A percentile compares a stretch with the other conserved stretches of the same genome.
phyloP scores from a whole-genome alignment of 2,113 vertebrate species.

The Pangasianodon hypophthalmus region DNA sequence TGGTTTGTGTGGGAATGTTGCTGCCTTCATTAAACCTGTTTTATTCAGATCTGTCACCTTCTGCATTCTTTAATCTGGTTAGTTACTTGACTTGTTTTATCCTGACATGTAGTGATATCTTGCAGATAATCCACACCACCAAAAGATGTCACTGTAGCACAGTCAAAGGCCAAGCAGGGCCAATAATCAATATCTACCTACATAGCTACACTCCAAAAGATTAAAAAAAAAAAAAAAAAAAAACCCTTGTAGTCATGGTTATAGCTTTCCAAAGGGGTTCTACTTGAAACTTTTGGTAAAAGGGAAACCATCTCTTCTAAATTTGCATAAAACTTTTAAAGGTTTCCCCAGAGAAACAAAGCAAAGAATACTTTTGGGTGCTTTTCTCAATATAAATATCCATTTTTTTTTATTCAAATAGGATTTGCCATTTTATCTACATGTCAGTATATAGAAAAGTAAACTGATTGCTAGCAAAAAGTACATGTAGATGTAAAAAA shows the following conservation, averaged over 20 bases:
- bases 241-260: background rate
- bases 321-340: background rate
- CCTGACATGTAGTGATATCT: background rate
- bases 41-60: background rate
- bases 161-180: slow-evolving; percentile 41
- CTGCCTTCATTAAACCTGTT: background rate
- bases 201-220: background rate
- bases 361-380: background rate
- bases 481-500: background rate
- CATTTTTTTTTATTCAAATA: background rate
- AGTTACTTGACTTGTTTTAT: background rate
- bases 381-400: background rate
- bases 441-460: background rate
- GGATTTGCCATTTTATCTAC: background rate
- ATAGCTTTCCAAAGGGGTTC: background rate
- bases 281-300: background rate
- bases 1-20: background rate
- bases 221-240: background rate
- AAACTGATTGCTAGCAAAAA: background rate
- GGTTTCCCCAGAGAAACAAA: background rate
- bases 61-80: background rate
- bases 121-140: slow-evolving; percentile 50
- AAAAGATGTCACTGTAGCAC: slow-evolving; percentile 77
- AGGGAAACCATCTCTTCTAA: background rate
- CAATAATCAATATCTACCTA: background rate